Percentiles rank a stretch among this genome's conserved stretches.
phyloP scores from a whole-genome alignment of 1,140 invertebrate genomes.

The Drosophila cardini region DNA sequence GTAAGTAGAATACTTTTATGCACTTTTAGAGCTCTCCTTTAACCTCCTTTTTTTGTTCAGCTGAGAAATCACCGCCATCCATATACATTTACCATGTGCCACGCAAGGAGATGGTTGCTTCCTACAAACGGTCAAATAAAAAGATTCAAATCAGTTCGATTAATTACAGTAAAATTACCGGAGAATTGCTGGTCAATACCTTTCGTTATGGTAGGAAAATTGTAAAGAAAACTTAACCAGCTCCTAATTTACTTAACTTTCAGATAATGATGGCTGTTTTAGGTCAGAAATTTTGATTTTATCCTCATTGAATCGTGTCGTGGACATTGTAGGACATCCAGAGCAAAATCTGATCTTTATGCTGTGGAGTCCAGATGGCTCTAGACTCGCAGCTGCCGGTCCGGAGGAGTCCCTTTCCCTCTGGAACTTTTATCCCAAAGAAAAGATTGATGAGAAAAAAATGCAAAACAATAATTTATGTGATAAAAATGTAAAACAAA shows the following conservation, averaged over 20 bases:
- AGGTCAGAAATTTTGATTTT: constrained; percentile 70
- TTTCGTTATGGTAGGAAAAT: constrained; percentile 51
- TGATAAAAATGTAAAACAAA: not conserved
- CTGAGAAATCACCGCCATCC: constrained; percentile 61
- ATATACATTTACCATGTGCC: constrained; percentile 71
- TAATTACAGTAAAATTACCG: constrained; percentile 76
- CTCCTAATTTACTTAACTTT: not conserved
- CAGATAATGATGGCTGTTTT: constrained; percentile 45
- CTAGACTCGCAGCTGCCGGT: constrained; percentile 69
- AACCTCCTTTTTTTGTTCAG: constrained; percentile 22
- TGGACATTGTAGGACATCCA: constrained; percentile 63
- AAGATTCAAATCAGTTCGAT: constrained; percentile 64
- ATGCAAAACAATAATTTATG: constrained; percentile 7
- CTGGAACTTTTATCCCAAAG: constrained; percentile 70
- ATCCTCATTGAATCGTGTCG: constrained; percentile 73
- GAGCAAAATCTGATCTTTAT: constrained; percentile 70
- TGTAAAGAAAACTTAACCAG: not conserved
- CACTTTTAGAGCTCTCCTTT: not conserved
- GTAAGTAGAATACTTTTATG: constrained; percentile 43
- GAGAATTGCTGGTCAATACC: constrained; percentile 75
- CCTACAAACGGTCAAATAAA: constrained; percentile 65
- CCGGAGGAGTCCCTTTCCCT: constrained; percentile 75
- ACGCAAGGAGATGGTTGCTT: constrained; percentile 67
- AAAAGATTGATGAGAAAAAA: constrained; percentile 21
- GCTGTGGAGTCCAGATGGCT: constrained; percentile 80